Conservation (phyloP, 2,888 invertebrate genomes). For the Lacanobia wlatinum region DNA sequence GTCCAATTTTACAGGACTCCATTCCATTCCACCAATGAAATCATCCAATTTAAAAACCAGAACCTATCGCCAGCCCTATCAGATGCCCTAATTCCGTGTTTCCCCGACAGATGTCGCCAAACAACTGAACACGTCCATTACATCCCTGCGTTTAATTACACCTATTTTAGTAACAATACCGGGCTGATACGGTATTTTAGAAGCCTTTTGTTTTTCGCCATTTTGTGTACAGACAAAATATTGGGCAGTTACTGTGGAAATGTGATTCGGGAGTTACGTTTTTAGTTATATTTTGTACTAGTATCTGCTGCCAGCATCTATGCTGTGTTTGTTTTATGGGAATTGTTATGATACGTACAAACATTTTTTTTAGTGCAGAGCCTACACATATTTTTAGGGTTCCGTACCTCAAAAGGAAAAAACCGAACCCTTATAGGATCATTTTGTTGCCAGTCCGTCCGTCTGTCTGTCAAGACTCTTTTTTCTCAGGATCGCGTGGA, state of each 20-base stretch:
- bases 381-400: too few relatives aligned
- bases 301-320: background rate
- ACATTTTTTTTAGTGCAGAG: background rate
- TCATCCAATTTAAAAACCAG: background rate
- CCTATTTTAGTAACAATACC: conserved; percentile 40
- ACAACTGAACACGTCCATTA: conserved; percentile 29
- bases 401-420: too few relatives aligned
- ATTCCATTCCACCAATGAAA: too few relatives aligned
- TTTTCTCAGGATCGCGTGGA: too few relatives aligned
- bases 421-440: too few relatives aligned
- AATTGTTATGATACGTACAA: background rate
- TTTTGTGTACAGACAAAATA: conserved; percentile 27
- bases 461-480: too few relatives aligned
- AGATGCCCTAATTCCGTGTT: conserved; percentile 12
- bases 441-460: too few relatives aligned
- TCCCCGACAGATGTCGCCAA: conserved; percentile 27
- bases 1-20: too few relatives aligned
- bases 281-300: conserved; percentile 13
- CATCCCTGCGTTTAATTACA: conserved; percentile 38
- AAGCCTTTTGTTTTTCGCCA: conserved; percentile 43
- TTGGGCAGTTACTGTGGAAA: conserved; percentile 12
- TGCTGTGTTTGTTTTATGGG: background rate
- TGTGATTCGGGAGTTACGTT: conserved; percentile 10
- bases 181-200: conserved; percentile 19
- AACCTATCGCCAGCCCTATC: background rate